Evolutionary conservation across 2,797 vertebrate species (phyloP), one percentile per base, ranked within the genome.

Genomic region (Platalea minor): DNA sequence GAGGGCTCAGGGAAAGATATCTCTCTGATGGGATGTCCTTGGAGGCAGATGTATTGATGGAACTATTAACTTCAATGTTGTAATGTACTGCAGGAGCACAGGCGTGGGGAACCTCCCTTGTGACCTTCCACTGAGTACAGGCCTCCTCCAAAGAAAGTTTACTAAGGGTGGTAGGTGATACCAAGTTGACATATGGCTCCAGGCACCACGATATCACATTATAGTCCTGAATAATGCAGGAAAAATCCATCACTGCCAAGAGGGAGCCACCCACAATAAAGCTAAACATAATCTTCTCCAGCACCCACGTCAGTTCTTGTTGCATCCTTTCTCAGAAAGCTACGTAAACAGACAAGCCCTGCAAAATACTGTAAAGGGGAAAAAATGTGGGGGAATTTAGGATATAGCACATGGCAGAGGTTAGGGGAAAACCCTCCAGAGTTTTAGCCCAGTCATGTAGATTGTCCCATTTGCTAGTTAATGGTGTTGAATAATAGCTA

Each of bases 281-380:
- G 39, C 85, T 95, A 96, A 91, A 89, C 73, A 86, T 94, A 94
- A 81, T 69, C 57, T 89, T 88, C 85, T 85, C 59, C 76, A 76
- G 50, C 73, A 90, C 73, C 78, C 82, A 96, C 33, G 1, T 78
- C 79, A 84, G 65, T 33, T 88, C 69, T 17, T 59, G 24, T 83
- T 91, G 75, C n/a, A 73, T 82, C 67, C 35, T 91, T 89, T 91
- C 77, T 85, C 85, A 90, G 82, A 67, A 91, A 91, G 54, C 18
- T 84, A 46, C 39, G 26, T 63, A 63, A 91, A 89, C 14, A 85
- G 50, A 85, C 17, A 13, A 96, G 33, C 31, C 39, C 46, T 87
- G n/a, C 9, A 65, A 92, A 93, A 67, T 53, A 33, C 29, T 77
- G 25, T 25, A 48, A 77, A 64, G 24, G 10, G 14, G 53, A 61